These are phyloP conservation scores for Alexandromys fortis DNA, from an alignment of 2,113 vertebrate genomes.

Conservation along the genomic window DNA sequence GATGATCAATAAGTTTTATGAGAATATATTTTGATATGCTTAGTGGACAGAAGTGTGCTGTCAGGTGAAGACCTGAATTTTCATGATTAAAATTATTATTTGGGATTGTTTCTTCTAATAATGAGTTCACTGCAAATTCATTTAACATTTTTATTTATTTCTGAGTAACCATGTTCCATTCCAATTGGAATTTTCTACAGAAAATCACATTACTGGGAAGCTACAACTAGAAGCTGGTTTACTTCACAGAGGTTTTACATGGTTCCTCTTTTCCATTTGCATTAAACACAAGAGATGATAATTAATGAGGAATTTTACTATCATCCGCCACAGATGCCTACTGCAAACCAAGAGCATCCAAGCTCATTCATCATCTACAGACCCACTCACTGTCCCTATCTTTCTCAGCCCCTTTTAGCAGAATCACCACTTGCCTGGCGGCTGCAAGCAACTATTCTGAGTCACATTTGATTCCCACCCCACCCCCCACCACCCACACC, in stretches of 20 bases:
- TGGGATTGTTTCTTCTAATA: neutral
- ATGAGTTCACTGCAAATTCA: neutral
- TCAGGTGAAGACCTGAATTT: neutral
- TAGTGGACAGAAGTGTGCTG: neutral
- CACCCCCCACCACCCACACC: neutral
- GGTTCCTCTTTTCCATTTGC: neutral
- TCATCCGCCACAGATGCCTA: constrained; percentile 11
- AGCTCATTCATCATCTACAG: neutral
- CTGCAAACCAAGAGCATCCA: neutral
- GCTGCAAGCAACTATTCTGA: neutral
- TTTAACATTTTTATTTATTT: constrained; percentile 31
- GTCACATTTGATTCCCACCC: neutral
- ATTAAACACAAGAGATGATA: neutral
- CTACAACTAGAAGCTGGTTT: neutral
- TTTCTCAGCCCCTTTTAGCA: neutral
- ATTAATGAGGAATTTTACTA: constrained; percentile 31
- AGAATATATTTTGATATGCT: neutral
- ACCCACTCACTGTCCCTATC: too few species aligned
- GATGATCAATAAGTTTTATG: neutral
- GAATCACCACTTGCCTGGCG: neutral
- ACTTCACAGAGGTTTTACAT: neutral
- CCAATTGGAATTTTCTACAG: neutral
- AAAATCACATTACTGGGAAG: neutral
- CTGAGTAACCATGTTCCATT: neutral
- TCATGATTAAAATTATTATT: neutral